Evolutionary conservation across 2,797 vertebrate genomes (phyloP), one percentile per base, ranked within the genome.

Genomic region (Macropodus opercularis): DNA sequence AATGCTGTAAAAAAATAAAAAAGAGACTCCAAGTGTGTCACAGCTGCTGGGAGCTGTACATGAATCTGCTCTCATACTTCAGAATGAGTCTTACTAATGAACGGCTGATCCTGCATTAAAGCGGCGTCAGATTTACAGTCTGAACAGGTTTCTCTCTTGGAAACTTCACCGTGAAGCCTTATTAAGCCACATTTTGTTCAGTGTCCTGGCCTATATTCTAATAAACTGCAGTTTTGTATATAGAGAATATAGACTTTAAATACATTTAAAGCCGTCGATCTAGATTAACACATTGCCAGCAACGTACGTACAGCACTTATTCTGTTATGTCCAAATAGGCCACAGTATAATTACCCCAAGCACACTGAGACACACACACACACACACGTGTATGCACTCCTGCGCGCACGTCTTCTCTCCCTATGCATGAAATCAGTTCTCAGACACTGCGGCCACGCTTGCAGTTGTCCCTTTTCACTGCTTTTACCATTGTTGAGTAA

Each of bases 401-500:
- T 53, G 51, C 43, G 22, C 34, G 15, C 46, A 38, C 50, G 32
- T 19, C 39, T 21, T 62, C 57, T 63, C 42, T 54, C 53, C 17
- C 31, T 51, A 54, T 27, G 77, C 82, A 83, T 90, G 83, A 90
- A 92, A 91, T 91, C 84, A 77, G 79, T 48, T 62, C 81, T 89
- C 85, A 88, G 88, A 90, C 81, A 40, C 77, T 40, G 72, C 29
- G 79, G 85, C 84, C 86, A 85, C 71, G 65, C 87, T 90, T 89
- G 84, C 73, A 64, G 78, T 83, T 80, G 83, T 85, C 75, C 77
- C 83, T 63, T 88, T 85, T 83, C 82, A 77, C 49, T 77, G 72
- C 79, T 77, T 77, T 66, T 76, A 79, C 86, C 42, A 81, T 85
- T 89, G 86, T 87, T 58, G 47, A 67, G 54, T 71, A 81, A 88